Evolutionary conservation across 2,113 vertebrate genomes (phyloP).

Genomic region (Dicentrarchus labrax): DNA sequence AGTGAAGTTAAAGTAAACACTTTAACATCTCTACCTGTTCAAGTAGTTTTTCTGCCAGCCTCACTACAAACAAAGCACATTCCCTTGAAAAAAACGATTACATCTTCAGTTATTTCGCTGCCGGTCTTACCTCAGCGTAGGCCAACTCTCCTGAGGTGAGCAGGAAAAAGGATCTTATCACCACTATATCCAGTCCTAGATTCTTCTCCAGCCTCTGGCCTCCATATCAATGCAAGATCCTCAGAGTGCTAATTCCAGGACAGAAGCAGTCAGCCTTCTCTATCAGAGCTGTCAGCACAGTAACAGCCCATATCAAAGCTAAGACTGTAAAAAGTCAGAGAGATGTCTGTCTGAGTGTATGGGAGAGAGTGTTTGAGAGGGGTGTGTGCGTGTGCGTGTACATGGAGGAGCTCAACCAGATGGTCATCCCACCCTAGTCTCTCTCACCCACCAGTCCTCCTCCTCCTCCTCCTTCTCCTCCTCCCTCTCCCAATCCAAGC

Average conservation of each 20-base stretch:
- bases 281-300: constrained; percentile 66
- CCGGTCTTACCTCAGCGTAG: constrained; percentile 73
- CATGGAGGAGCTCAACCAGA: constrained; percentile 78
- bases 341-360: constrained; percentile 67
- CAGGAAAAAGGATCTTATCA: constrained; percentile 55
- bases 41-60: background rate
- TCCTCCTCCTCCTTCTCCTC: constrained; percentile 53
- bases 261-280: constrained; percentile 61
- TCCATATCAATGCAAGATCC: constrained; percentile 67
- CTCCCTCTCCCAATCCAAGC: constrained; percentile 33
- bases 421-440: constrained; percentile 74
- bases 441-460: constrained; percentile 56
- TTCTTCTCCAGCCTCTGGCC: constrained; percentile 63
- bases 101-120: constrained; percentile 35
- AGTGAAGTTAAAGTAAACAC: background rate
- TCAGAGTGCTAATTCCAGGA: constrained; percentile 72
- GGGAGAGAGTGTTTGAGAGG: constrained; percentile 64
- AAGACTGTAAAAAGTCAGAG: constrained; percentile 58
- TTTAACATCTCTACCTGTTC: constrained; percentile 7
- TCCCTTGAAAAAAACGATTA: constrained; percentile 27
- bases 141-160: constrained; percentile 55
- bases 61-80: constrained; percentile 15
- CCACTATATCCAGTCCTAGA: constrained; percentile 66
- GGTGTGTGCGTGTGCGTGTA: constrained; percentile 64
- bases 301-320: constrained; percentile 74